These are phyloP conservation scores for Cyphomyrus discorhynchus DNA, from an alignment of 2,113 vertebrate species.

Conservation along the genomic window DNA sequence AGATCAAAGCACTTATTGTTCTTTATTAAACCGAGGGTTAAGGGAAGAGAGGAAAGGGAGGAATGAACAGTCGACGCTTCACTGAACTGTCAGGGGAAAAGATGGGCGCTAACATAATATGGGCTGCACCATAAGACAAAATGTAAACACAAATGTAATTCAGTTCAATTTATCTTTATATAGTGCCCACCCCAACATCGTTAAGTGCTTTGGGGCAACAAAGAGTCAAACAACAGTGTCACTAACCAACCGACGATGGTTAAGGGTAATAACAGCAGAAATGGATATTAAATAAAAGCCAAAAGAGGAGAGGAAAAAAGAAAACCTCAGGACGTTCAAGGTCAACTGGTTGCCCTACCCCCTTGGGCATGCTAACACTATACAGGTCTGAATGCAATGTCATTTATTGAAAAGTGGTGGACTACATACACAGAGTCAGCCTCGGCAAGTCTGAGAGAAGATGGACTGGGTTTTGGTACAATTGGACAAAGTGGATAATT, in stretches of 20 bases:
- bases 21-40: conserved; percentile 6
- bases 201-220: background rate
- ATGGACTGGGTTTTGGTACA: background rate
- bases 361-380: background rate
- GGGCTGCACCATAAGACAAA: background rate
- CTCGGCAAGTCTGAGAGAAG: background rate
- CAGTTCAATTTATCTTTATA: conserved; percentile 3
- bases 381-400: background rate
- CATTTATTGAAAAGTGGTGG: background rate
- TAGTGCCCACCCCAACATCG: background rate
- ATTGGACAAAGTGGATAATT: background rate
- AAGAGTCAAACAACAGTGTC: background rate
- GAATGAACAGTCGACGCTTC: background rate
- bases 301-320: background rate
- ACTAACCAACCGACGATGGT: background rate
- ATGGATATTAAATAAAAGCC: conserved; percentile 1
- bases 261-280: background rate
- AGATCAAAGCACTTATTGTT: conserved; percentile 15
- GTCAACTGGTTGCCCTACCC: background rate
- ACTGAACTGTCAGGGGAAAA: background rate
- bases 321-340: background rate
- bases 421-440: background rate
- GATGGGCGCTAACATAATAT: background rate
- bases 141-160: conserved; percentile 1
- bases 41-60: background rate